Evolutionary conservation across 2,888 invertebrate genomes (phyloP), one percentile per base, ranked within the genome.

Genomic region (Agonopterix alstromeriana): DNA sequence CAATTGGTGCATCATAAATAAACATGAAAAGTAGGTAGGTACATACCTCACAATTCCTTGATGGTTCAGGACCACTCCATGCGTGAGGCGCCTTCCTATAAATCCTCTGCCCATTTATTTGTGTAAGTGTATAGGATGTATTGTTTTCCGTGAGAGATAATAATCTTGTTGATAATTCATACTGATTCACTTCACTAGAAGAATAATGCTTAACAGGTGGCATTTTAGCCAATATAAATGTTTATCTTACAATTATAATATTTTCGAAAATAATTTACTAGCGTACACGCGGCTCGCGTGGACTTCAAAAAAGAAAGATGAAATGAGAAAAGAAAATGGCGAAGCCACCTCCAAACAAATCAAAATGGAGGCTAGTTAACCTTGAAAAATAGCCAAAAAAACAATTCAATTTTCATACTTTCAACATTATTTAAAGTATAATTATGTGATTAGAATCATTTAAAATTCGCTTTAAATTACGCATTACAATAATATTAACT

Each of bases 61-160:
- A 91, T 11, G 90, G 86, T 58, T 88, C 86, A 10, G 90, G 86
- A 36, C 88, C 89, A 48, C 66, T 76, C 82, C 89, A 87, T 45
- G 84, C 82, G 50, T 90, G 89, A 10, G 92, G 90, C 45, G 92
- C 92, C 52, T 85, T 86, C 56, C 92, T 92, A 70, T 90, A 93
- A 67, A 91, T 91, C 57, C 93, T 77, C 75, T 94, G 93, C 10
- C 93, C 93, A 78, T 93, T 94, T 70, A 92, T 91, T 82, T 93
- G 93, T 45, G 84, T 84, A 53, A 87, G 71, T 54, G 86, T 88
- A 65, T 88, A 88, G 0, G 85, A 82, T 61, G 83, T 82, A 67
- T 86, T 82, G 67, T 85, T 85, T 77, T 88, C 87, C 53, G 87
- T 88, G 69, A 87, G 69, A 54, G 87, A 76, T 68, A 88, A 77